Base-by-base conservation (phyloP, 2,888 invertebrate genomes). In the Caenorhabditis drosophilae region DNA sequence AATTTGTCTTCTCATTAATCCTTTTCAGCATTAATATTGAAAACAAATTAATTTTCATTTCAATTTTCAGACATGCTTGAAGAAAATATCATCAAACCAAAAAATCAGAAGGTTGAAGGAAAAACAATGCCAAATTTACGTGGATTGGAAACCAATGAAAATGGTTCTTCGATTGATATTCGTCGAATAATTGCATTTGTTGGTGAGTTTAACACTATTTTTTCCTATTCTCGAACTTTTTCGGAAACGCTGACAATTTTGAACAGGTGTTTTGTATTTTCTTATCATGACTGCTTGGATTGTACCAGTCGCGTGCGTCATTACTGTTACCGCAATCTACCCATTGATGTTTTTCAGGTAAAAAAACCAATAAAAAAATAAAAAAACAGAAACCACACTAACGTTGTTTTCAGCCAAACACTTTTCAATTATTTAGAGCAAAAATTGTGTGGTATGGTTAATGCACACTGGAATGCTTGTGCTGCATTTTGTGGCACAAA, bases 381-480 rank as follows among this genome's bases (percentile, higher is more conserved):
- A 7, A 25, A 15, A 44, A 27, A 4, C 41, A 35, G 31, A 46
- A 41, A 47, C 25, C 15, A 18, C 46, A 46, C 46, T 40, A 45
- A 34, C 35, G 18, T 44, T 27, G 38, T 27, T 31, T 51, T 27
- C 25, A 80, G 80, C 40, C 67, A 69, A 60, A 51, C 57, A 18
- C 38, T 72, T 36, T 79, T 77, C 70, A 78, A 75, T 59, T 63
- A 63, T 47, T 51, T 79, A 36, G 81, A 81, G 64, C 74, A 80
- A 57, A 56, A 66, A 35, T 57, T 81, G 23, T 81, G 81, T 49
- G 67, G 60, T 22, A 67, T 81, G 68, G 81, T 81, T 42, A 81
- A 81, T 58, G 80, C 79, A 22, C 79, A 80, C 46, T 81, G 81
- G 81, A 74, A 73, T 16, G 67, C 79, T 1, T 68, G 68, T 1